Evolutionary conservation across 2,113 vertebrate genomes (phyloP).

Genomic region (Climacteris rufus): DNA sequence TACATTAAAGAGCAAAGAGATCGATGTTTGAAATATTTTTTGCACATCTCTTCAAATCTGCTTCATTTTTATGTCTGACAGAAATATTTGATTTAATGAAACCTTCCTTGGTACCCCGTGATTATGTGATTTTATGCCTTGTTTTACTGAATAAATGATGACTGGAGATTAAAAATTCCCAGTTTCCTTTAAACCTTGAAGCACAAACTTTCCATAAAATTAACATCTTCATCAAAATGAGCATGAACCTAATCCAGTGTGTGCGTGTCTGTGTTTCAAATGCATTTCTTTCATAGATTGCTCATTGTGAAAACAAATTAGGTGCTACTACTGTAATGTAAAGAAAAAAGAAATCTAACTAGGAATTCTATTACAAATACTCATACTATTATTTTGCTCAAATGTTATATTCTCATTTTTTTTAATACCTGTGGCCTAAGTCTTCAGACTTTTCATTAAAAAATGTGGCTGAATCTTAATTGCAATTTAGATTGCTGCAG

Average conservation of each 20-base stretch:
- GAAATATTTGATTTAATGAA: conserved; percentile 8
- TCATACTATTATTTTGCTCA: background rate
- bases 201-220: background rate
- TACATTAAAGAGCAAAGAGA: background rate
- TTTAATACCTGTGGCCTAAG: background rate
- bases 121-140: background rate
- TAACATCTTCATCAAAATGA: background rate
- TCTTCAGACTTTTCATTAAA: background rate
- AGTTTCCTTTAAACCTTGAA: background rate
- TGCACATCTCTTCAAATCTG: conserved; percentile 3
- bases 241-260: background rate
- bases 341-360: background rate
- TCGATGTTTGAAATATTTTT: background rate
- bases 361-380: background rate
- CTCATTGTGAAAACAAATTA: background rate
- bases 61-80: background rate
- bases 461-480: background rate
- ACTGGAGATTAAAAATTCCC: background rate
- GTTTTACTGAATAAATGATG: background rate
- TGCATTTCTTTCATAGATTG: background rate
- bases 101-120: background rate
- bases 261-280: background rate
- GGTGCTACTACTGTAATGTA: background rate
- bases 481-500: background rate
- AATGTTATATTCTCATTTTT: background rate